Evolutionary conservation across 2,113 vertebrate species (phyloP), one percentile per base, ranked within the genome.

Genomic region (Megaceryle torquata): DNA sequence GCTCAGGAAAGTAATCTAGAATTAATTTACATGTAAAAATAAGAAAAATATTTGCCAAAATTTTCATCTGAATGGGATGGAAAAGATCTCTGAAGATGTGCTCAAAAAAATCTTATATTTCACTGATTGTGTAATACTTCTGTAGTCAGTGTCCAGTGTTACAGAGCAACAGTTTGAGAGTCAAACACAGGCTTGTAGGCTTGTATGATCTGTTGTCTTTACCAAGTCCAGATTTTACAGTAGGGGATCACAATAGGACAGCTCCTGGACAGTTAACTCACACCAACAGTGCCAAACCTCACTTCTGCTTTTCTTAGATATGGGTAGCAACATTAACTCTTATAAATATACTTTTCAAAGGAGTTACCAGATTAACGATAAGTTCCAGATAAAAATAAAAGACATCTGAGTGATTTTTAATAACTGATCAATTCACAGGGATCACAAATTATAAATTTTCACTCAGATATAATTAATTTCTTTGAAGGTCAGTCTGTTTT

Each of bases 241-340:
- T 95, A 72, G 14, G 7, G 8, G 10, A 65, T 85, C 68, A 76
- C 68, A 93, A 81, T 28, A 82, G 56, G 56, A 84, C 61, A 95
- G 31, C 59, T 95, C 43, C 72, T 88, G 89, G 61, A 33, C 87
- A 96, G 65, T 64, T 78, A 95, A 75, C 68, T 87, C 57, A 86
- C 43, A 77, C 48, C 51, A 18, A 86, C 60, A 88, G 63, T 67
- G 74, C 88, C 33, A 95, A 96, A 97, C 91, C 28, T 86, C 83
- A 78, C 75, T 72, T 88, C 82, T 61, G 53, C 26, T 64, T 93
- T 94, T 78, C 84, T 88, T 59, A 82, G 68, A 64, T 94, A 95
- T 89, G 57, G 83, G 69, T 91, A 88, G 17, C 9, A 92, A 65
- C 18, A 48, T 29, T 33, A 61, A 50, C 43, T 86, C 88, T 51